Conservation (phyloP, 2,888 invertebrate species). For the Teleiodes luculella region DNA sequence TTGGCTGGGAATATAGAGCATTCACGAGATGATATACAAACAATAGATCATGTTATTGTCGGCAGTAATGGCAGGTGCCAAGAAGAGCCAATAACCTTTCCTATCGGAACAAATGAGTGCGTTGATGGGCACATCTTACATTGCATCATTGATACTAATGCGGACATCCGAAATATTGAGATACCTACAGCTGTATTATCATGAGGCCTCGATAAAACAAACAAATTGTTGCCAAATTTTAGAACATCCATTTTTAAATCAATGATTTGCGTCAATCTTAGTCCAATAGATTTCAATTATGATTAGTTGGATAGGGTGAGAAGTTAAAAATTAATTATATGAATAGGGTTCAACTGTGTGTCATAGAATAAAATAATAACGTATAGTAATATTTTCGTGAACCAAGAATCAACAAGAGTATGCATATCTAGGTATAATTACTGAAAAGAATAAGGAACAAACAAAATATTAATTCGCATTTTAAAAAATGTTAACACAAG, state of each 20-base stretch:
- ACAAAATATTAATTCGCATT: too few species aligned
- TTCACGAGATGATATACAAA: neutral
- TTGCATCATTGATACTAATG: slow-evolving; percentile 3
- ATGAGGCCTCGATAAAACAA: neutral
- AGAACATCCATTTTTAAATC: neutral
- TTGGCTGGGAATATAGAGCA: slow-evolving; percentile 3
- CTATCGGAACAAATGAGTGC: slow-evolving; percentile 5
- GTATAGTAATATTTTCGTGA: too few species aligned
- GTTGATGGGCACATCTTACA: neutral
- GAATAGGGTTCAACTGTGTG: too few species aligned
- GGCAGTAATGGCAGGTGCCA: slow-evolving; percentile 12
- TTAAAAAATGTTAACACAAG: too few species aligned
- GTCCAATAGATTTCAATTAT: too few species aligned
- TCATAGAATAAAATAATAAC: too few species aligned
- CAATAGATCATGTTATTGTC: slow-evolving; percentile 2
- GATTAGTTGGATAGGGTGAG: too few species aligned
- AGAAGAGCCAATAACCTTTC: slow-evolving; percentile 17
- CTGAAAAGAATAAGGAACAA: too few species aligned
- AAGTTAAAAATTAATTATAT: too few species aligned
- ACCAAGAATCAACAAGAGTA: too few species aligned
- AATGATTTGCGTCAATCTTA: neutral
- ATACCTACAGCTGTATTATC: too few species aligned
- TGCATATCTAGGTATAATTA: too few species aligned
- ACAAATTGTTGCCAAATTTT: neutral
- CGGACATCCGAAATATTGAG: slow-evolving; percentile 2